A percentile compares a stretch with the other conserved stretches of the same genome.
Conservation (phyloP, 2,888 invertebrate species). For the Ommatoiulus sabulosus region DNA sequence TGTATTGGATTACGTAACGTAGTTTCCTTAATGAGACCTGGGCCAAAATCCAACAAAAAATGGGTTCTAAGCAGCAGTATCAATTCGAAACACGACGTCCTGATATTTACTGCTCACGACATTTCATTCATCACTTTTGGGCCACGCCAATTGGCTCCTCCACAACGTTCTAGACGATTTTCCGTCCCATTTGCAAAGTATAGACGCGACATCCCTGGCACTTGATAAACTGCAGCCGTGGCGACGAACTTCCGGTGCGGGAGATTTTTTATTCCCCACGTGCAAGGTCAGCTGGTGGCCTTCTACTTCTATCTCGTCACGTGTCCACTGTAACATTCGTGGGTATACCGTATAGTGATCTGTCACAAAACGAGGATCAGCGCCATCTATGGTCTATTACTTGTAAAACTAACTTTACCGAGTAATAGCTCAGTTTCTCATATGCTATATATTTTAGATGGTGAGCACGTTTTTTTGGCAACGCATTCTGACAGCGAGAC, state of each 20-base stretch:
- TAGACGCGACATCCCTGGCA: neutral
- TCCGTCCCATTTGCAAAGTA: neutral
- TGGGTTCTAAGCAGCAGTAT: conserved; percentile 5
- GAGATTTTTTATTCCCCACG: neutral
- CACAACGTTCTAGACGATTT: conserved; percentile 30
- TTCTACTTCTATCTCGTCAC: neutral
- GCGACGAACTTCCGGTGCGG: neutral
- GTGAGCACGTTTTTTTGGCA: no score
- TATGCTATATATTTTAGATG: no score
- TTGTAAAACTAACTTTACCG: no score
- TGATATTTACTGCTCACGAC: neutral
- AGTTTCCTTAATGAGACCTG: conserved; percentile 28
- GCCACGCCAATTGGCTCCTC: conserved; percentile 35
- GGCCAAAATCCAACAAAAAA: neutral
- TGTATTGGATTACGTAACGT: conserved; percentile 1
- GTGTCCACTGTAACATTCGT: no score
- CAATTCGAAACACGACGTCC: conserved; percentile 13
- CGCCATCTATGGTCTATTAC: no score
- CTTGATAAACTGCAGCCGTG: neutral
- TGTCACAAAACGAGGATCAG: no score
- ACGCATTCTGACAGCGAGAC: no score
- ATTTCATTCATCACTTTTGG: conserved; percentile 52
- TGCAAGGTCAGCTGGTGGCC: neutral
- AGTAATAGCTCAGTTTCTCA: no score
- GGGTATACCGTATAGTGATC: no score